Evolutionary conservation across 2,113 vertebrate genomes (phyloP), one percentile per base, ranked within the genome.

Genomic region (Gopherus evgoodei): DNA sequence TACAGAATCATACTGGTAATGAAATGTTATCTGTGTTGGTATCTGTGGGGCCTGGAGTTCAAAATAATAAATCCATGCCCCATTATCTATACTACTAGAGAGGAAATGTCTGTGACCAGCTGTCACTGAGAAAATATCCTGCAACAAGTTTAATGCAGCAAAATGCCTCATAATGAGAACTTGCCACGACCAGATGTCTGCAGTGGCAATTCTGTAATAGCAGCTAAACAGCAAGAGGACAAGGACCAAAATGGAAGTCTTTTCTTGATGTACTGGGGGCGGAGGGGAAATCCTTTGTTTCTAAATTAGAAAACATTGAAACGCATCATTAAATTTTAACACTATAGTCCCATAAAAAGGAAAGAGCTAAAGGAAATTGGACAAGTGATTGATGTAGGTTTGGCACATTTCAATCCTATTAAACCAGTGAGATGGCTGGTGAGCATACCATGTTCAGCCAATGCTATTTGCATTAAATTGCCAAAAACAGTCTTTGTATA

Each of bases 251-350:
- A 91, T 31, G 3, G 9, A 10, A 78, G 27, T 69, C 5, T 84
- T 24, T n/a, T 95, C 80, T 78, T 84, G 53, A 50, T 92, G 31
- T 87, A 35, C 47, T 65, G 7, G 44, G 27, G 47, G 47, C 35
- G 88, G 21, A 21, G 86, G 91, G 42, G 56, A 83, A 57, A 25
- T 3, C 8, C 5, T 89, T 94, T 42, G 5, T 90, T 75, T 89
- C 80, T 90, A 76, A 92, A 92, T 90, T 75, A 92, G 50, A 86
- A 95, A 97, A 94, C 27, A 83, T 8, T 91, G 59, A 83, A 69
- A 92, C 12, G 5, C 49, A 85, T 87, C 6, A 89, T 92, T 93
- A 94, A 81, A 88, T 72, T 95, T 96, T 86, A 86, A 92, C 25
- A 84, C 81, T 88, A 79, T 81, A 22, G 2, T 3, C 4, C 92